These are phyloP conservation scores for Pollenia labialis DNA, from an alignment of 2,888 invertebrate genomes.

Conservation along the genomic window DNA sequence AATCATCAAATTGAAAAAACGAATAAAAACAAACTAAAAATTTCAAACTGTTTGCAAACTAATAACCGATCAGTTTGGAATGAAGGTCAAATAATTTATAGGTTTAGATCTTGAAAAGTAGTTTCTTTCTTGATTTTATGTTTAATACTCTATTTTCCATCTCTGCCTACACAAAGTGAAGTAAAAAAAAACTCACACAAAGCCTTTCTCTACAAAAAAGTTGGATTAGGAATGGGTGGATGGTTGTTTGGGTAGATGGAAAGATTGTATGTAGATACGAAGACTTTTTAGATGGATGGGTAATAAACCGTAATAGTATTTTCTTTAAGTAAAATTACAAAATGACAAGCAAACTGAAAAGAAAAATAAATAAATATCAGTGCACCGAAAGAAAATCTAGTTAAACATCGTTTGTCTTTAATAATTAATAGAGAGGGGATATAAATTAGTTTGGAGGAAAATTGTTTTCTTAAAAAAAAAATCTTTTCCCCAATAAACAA, in stretches of 20 bases:
- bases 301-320: slow-evolving; percentile 70
- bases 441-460: too few relatives aligned
- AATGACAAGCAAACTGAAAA: slow-evolving; percentile 73
- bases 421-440: too few relatives aligned
- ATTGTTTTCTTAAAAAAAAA: too few relatives aligned
- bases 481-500: too few relatives aligned
- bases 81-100: too few relatives aligned
- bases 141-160: background rate
- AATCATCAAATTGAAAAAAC: too few relatives aligned
- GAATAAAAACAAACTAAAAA: too few relatives aligned
- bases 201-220: background rate
- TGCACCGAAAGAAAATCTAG: slow-evolving; percentile 12
- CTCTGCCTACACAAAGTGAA: background rate
- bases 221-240: background rate
- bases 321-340: slow-evolving; percentile 74
- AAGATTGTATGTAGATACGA: slow-evolving; percentile 31
- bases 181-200: slow-evolving; percentile 41
- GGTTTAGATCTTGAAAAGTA: too few relatives aligned
- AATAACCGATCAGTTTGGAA: too few relatives aligned
- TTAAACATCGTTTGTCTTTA: too few relatives aligned
- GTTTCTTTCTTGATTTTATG: background rate
- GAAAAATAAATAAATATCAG: slow-evolving; percentile 26
- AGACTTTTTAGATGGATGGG: slow-evolving; percentile 46
- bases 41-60: too few relatives aligned
- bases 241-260: slow-evolving; percentile 17